Percentiles rank a stretch among this genome's conserved stretches.
Conservation (phyloP, 35 echinoderm and acorn worm genomes). For the Amphiura filiformis region DNA sequence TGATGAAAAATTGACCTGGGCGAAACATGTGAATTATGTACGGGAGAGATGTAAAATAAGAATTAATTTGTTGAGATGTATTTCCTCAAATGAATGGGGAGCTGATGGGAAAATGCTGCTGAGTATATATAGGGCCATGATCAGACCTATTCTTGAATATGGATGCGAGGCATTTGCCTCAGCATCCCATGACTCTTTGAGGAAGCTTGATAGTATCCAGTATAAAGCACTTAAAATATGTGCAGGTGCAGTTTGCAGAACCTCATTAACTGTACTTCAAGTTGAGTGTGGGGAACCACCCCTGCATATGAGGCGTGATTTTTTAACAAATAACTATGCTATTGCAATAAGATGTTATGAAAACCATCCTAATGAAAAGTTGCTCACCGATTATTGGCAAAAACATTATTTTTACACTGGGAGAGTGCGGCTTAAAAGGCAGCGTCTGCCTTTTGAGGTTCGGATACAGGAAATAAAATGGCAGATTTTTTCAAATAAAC, state of each 20-base stretch:
- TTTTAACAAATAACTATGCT: neutral
- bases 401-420: slow-evolving; percentile 2
- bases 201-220: neutral
- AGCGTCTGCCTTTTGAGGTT: neutral
- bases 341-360: neutral
- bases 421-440: neutral
- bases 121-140: neutral
- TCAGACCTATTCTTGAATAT: slow-evolving; percentile 15
- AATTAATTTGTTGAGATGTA: neutral
- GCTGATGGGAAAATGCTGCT: neutral
- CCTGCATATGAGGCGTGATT: neutral
- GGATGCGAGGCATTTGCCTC: slow-evolving; percentile 15
- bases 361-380: neutral
- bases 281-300: neutral
- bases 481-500: neutral
- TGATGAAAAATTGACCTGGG: neutral
- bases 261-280: neutral
- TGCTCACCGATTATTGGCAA: neutral
- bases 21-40: neutral
- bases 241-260: neutral
- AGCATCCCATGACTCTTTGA: neutral
- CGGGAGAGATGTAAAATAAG: neutral
- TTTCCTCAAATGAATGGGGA: neutral
- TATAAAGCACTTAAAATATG: slow-evolving; percentile 14
- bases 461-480: neutral